Base-by-base conservation (phyloP, 2,113 vertebrate genomes). In the Cephalopterus ornatus region DNA sequence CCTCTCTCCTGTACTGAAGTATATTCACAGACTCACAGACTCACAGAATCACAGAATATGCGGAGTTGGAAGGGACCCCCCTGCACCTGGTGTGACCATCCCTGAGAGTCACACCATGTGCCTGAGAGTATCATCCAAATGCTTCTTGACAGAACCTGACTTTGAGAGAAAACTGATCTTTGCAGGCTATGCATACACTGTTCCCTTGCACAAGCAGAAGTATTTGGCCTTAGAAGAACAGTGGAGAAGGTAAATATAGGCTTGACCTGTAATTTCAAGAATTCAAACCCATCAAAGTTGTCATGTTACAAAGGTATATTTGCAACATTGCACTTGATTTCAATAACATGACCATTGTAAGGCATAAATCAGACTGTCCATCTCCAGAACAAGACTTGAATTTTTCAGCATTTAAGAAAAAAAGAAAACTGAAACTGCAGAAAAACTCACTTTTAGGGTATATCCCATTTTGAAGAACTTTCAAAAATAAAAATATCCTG, bases 171-270 rank as follows among this genome's bases (percentile, higher is more conserved):
- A 67, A 56, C 19, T 55, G 33, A 12, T 35, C 35, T 76, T 70
- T 71, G n/a, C 21, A 49, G 62, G 22, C 47, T 44, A 50, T 27
- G 27, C 5, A 16, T 12, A 5, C 0, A 0, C 39, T 18, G 4
- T 39, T 58, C 30, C 46, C 68, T 85, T 30, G 6, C 23, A 71
- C 18, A 35, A 67, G 11, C 14, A 80, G 41, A 65, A 70, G 7
- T 15, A 49, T n/a, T 49, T 80, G 33, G 8, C 56, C 23, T 49
- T 66, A 11, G 4, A 42, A 39, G 15, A 80, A 5, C 19, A 77
- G 11, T n/a, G 53, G 11, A 13, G 50, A 15, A 70, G 7, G 11
- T 56, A 83, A 66, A 77, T 53, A 30, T 8, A 67, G 4, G 2
- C 21, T 77, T 74, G 55, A 46, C 1, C 12, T 79, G 15, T 59